These are phyloP conservation scores for Synanthedon tipuliformis DNA, from an alignment of 2,888 invertebrate genomes.

Conservation along the genomic window DNA sequence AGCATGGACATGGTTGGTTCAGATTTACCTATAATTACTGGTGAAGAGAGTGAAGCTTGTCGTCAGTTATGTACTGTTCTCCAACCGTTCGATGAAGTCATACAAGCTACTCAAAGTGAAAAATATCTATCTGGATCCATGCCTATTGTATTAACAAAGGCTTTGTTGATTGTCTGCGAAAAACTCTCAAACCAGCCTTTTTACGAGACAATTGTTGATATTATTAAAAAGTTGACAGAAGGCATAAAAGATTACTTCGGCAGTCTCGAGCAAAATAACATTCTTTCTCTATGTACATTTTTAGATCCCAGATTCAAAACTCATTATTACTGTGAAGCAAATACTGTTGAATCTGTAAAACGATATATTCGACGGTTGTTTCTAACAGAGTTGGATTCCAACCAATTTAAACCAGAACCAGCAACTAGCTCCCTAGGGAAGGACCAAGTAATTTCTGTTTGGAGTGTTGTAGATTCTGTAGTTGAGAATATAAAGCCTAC, in stretches of 20 bases:
- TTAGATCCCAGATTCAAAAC: background rate
- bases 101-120: background rate
- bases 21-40: slow-evolving; percentile 7
- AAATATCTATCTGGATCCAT: slow-evolving; percentile 13
- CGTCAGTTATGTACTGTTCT: slow-evolving; percentile 3
- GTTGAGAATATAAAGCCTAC: background rate
- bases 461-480: background rate
- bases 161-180: slow-evolving; percentile 4
- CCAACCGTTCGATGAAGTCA: background rate
- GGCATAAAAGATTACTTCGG: background rate
- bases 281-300: background rate
- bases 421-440: background rate
- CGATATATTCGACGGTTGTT: background rate
- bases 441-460: background rate
- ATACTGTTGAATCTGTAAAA: background rate
- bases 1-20: slow-evolving; percentile 8
- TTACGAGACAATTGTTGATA: background rate
- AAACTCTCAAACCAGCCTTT: background rate
- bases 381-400: background rate
- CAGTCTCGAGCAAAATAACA: background rate
- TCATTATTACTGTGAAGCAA: background rate
- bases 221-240: background rate
- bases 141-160: slow-evolving; percentile 11
- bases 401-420: background rate
- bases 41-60: slow-evolving; percentile 11